Percentiles rank a stretch among this genome's conserved stretches.
phyloP scores from a whole-genome alignment of 1,140 invertebrate species.

The Marisa cornuarietis region DNA sequence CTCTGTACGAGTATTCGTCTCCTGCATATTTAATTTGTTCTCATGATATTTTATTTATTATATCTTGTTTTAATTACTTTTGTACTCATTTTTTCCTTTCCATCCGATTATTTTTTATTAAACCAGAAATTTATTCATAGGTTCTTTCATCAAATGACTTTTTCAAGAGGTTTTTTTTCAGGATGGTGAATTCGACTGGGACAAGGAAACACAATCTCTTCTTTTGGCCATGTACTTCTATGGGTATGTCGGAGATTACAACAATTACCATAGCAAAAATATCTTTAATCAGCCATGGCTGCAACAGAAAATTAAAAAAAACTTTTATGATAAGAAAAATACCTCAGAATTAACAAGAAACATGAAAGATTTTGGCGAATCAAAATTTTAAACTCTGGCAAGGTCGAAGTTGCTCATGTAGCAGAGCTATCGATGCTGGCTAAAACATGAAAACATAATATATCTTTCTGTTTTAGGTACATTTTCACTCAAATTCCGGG shows the following conservation, averaged over 20 bases:
- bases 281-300: not conserved
- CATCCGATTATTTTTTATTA: too few species aligned
- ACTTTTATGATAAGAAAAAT: not conserved
- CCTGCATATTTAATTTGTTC: too few species aligned
- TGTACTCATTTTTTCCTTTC: too few species aligned
- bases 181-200: conserved; percentile 11
- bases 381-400: not conserved
- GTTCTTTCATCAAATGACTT: too few species aligned
- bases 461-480: conserved; percentile 7
- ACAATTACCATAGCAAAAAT: not conserved
- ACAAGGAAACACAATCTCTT: not conserved
- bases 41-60: too few species aligned
- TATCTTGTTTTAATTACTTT: too few species aligned
- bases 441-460: not conserved
- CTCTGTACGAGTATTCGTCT: too few species aligned
- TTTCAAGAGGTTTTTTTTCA: not conserved
- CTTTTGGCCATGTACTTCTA: conserved; percentile 19
- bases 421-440: too few species aligned
- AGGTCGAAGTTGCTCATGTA: too few species aligned
- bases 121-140: too few species aligned
- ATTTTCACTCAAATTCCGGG: conserved; percentile 64
- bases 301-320: not conserved
- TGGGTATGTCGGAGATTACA: not conserved
- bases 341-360: not conserved
- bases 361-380: too few species aligned